phyloP scores from a whole-genome alignment of 1,140 invertebrate genomes.

The Radopholus similis region DNA sequence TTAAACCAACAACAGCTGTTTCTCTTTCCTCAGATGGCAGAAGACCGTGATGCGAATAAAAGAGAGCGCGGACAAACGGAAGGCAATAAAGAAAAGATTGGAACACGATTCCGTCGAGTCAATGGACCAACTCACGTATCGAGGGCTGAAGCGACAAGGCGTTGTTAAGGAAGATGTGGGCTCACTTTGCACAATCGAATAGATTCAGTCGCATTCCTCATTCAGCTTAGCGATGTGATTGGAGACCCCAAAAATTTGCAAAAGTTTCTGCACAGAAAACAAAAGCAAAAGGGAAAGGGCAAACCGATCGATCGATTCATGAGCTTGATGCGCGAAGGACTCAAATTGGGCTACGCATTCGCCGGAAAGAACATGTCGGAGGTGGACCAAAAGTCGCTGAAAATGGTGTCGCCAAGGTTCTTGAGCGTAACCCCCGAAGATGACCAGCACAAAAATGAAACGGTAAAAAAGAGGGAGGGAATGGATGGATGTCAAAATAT shows the following conservation, averaged over 20 bases:
- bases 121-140: slow-evolving; percentile 31
- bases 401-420: slow-evolving; percentile 50
- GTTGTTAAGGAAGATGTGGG: slow-evolving; percentile 21
- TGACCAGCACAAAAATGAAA: slow-evolving; percentile 29
- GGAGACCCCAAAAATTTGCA: slow-evolving; percentile 21
- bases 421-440: slow-evolving; percentile 49
- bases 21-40: slow-evolving; percentile 38
- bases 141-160: slow-evolving; percentile 25
- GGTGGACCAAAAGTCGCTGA: slow-evolving; percentile 55
- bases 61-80: slow-evolving; percentile 10
- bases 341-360: slow-evolving; percentile 48
- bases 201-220: background rate
- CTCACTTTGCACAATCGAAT: background rate
- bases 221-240: slow-evolving; percentile 14
- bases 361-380: slow-evolving; percentile 51
- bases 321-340: slow-evolving; percentile 41
- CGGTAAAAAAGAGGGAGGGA: slow-evolving; percentile 14
- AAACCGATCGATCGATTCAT: slow-evolving; percentile 2
- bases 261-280: slow-evolving; percentile 12
- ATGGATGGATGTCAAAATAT: background rate
- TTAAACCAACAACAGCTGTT: background rate
- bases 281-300: background rate
- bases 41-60: slow-evolving; percentile 22
- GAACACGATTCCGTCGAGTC: slow-evolving; percentile 33
- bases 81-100: slow-evolving; percentile 28